A percentile compares a stretch with the other conserved stretches of the same genome.
Conservation (phyloP, 2,888 invertebrate species). For the Buathra laborator region DNA sequence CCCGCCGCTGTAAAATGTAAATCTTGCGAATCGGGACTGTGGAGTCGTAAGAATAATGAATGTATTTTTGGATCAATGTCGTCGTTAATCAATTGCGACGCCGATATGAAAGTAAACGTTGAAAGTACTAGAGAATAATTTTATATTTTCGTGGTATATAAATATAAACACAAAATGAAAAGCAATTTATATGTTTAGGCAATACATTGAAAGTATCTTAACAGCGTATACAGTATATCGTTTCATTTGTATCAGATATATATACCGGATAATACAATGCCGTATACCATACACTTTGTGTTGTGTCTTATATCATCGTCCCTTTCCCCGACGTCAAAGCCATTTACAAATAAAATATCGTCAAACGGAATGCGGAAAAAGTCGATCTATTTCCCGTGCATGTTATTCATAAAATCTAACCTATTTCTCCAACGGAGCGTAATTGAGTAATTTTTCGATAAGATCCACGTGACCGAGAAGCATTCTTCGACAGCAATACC, state of each 20-base stretch:
- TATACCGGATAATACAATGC: not conserved
- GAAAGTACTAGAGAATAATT: conserved; percentile 69
- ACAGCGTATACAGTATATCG: conserved; percentile 50
- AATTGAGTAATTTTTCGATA: conserved; percentile 99
- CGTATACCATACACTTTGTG: not conserved
- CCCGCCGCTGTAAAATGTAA: not conserved
- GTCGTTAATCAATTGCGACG: not conserved
- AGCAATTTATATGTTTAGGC: conserved; percentile 66
- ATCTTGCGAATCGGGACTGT: conserved; percentile 11
- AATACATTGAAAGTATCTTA: conserved; percentile 60
- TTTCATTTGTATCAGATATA: conserved; percentile 41
- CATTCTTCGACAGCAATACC: conserved; percentile 99
- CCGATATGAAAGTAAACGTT: conserved; percentile 36
- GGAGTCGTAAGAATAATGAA: not conserved
- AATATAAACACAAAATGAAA: conserved; percentile 46
- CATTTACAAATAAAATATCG: conserved; percentile 2
- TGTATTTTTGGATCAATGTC: conserved; percentile 19
- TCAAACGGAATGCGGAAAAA: not conserved
- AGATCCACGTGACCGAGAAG: conserved; percentile 99
- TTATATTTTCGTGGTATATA: conserved; percentile 63
- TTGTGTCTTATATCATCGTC: not conserved
- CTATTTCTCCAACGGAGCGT: conserved; percentile 98
- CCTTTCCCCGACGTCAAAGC: not conserved
- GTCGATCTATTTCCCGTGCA: not conserved
- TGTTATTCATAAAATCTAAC: not conserved